Base-by-base conservation (phyloP, 2,113 vertebrate genomes). In the Pimephales promelas region DNA sequence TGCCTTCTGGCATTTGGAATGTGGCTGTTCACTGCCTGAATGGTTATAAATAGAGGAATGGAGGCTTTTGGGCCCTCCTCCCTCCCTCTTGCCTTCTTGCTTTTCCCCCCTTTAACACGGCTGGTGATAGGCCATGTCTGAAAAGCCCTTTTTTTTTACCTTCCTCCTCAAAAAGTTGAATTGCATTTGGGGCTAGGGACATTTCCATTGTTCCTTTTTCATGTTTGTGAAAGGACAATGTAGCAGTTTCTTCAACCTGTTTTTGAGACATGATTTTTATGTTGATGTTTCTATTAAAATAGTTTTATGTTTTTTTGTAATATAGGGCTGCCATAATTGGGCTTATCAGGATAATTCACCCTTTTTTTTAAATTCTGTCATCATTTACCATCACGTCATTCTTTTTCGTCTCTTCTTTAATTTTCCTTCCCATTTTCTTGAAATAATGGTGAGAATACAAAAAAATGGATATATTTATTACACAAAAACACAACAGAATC, bases 11-110 rank as follows among this genome's bases (percentile, higher is more conserved):
- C 92, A 92, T 93, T 91, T 92, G 90, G 91, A 94, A 93, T 94
- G 93, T 92, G 90, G 85, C 93, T 89, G 93, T 92, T 94, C 92
- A 93, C 92, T 94, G 94, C 92, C 91, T 94, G 94, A 95, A 91
- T 94, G 93, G 88, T 91, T 93, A 91, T 92, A 93, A 94, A 95
- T 92, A 93, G 93, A 92, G 88, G 90, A 89, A 91, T 87, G 90
- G 89, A 90, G 90, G 92, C 90, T 90, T 85, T 79, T 78, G 22
- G 26, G 47, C 49, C 54, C 56, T 64, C 24, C 82, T 56, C 76
- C 36, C n/a, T 57, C 82, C 47, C 70, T 43, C 85, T 70, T 87
- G 64, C 90, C 14, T 89, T 90, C 34, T 86, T 36, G 34, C 62
- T 76, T 71, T 84, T 54, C 89, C 87, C 89, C 74, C 64, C 64